A percentile compares a stretch with the other conserved stretches of the same genome.
phyloP scores from a whole-genome alignment of 2,797 vertebrate species.

The Gymnoscopelus microlampas region DNA sequence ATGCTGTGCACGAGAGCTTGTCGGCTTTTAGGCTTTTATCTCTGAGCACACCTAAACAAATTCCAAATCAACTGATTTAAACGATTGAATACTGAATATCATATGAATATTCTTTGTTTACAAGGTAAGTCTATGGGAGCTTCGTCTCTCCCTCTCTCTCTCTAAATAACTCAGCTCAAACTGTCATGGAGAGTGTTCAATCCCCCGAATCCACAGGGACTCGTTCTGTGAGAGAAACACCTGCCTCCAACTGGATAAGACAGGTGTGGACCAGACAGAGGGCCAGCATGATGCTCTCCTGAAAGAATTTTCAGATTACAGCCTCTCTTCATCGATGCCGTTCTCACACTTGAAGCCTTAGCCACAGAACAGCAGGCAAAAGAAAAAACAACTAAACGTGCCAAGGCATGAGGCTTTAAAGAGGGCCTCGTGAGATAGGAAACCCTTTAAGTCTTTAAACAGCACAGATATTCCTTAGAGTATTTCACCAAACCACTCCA shows the following conservation, averaged over 20 bases:
- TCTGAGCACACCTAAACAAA: too few species aligned
- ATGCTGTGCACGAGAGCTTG: too few species aligned
- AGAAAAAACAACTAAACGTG: neutral
- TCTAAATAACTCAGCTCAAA: slow-evolving; percentile 29
- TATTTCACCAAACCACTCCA: neutral
- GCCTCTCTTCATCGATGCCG: slow-evolving; percentile 11
- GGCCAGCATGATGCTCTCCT: neutral
- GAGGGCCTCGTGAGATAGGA: neutral
- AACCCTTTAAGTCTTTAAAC: neutral
- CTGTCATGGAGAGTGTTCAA: slow-evolving; percentile 24
- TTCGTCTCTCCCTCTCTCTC: slow-evolving; percentile 1
- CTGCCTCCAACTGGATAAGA: neutral
- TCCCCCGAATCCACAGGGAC: slow-evolving; percentile 14
- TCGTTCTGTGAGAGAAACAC: slow-evolving; percentile 35
- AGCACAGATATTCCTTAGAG: neutral
- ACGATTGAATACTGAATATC: too few species aligned
- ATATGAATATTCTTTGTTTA: too few species aligned
- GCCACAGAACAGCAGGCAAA: slow-evolving; percentile 17
- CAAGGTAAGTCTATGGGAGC: too few species aligned
- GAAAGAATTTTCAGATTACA: neutral
- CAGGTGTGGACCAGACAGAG: too few species aligned
- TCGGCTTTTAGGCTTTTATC: too few species aligned
- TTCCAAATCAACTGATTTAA: too few species aligned
- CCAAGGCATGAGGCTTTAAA: slow-evolving; percentile 6
- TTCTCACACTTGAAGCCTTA: slow-evolving; percentile 19